Evolutionary conservation across 2,797 vertebrate genomes (phyloP).

Genomic region (Eospalax fontanierii): DNA sequence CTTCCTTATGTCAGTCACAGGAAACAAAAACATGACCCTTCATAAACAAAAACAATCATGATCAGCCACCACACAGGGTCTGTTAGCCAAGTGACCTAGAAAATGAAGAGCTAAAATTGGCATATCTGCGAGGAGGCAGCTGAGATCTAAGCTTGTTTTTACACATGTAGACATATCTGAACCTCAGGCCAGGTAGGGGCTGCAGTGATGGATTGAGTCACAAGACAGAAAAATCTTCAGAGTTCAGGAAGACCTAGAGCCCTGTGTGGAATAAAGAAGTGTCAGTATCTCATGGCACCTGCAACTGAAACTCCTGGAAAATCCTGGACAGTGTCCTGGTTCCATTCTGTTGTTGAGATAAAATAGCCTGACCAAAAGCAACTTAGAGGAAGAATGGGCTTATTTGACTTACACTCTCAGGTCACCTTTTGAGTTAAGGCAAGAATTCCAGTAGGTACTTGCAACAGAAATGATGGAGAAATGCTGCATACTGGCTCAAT

Average conservation of each 20-base stretch:
- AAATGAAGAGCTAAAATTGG: constrained; percentile 51
- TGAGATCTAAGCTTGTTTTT: constrained; percentile 36
- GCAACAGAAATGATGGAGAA: background rate
- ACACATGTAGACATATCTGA: background rate
- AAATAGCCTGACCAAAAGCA: background rate
- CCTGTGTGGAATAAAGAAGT: accelerated
- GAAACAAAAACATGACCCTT: background rate
- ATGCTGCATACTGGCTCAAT: background rate
- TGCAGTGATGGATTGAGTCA: too few relatives aligned
- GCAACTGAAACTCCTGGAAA: accelerated
- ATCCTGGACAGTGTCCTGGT: background rate
- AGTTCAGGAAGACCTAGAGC: background rate
- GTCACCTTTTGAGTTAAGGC: too few relatives aligned
- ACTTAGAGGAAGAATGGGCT: background rate
- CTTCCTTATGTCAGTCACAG: background rate
- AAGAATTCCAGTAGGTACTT: background rate
- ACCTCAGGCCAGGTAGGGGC: background rate
- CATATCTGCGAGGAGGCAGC: constrained; percentile 65
- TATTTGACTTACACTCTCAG: background rate
- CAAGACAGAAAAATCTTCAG: background rate
- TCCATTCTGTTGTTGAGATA: background rate
- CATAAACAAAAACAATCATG: background rate
- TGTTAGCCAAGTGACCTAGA: constrained; percentile 69
- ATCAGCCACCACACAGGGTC: background rate
- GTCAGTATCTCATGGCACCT: accelerated